A percentile compares a stretch with the other conserved stretches of the same genome.
Conservation (phyloP, 2,113 vertebrate species). For the Lophochroa leadbeateri region DNA sequence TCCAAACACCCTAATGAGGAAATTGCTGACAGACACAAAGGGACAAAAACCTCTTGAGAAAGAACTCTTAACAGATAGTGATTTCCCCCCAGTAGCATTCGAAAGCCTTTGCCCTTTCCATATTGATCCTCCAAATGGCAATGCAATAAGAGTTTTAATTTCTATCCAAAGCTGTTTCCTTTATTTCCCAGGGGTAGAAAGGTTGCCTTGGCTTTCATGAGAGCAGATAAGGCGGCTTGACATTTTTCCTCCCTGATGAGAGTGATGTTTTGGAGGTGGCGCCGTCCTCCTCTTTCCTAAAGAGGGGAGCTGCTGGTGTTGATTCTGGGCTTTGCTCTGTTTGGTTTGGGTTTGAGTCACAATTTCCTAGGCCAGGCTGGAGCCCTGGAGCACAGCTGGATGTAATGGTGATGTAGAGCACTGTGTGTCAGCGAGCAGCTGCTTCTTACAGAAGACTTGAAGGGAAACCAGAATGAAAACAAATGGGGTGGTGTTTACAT, state of each 20-base stretch:
- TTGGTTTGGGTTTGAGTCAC: background rate
- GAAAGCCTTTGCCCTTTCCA: constrained; percentile 28
- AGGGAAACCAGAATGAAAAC: background rate
- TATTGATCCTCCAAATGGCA: constrained; percentile 33
- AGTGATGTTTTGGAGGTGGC: background rate
- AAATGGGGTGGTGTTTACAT: background rate
- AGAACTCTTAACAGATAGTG: background rate
- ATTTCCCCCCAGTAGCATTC: background rate
- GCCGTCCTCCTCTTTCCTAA: background rate
- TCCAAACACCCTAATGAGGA: background rate
- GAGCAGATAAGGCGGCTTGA: background rate
- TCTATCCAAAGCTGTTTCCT: background rate
- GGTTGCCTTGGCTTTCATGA: background rate
- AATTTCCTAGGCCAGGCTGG: background rate
- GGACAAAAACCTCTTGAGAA: background rate
- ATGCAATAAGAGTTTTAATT: constrained; percentile 1
- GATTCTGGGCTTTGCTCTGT: background rate
- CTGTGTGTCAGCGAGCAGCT: background rate
- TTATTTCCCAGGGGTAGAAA: background rate
- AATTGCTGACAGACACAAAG: background rate
- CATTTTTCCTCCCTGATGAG: background rate
- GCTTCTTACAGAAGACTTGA: background rate
- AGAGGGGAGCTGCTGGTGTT: background rate
- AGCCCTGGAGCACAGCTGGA: background rate
- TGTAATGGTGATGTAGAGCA: background rate